A percentile compares a stretch with the other conserved stretches of the same genome.
These are phyloP conservation scores for Microdon myrmicae DNA, from an alignment of 2,888 invertebrate genomes.

Conservation along the genomic window DNA sequence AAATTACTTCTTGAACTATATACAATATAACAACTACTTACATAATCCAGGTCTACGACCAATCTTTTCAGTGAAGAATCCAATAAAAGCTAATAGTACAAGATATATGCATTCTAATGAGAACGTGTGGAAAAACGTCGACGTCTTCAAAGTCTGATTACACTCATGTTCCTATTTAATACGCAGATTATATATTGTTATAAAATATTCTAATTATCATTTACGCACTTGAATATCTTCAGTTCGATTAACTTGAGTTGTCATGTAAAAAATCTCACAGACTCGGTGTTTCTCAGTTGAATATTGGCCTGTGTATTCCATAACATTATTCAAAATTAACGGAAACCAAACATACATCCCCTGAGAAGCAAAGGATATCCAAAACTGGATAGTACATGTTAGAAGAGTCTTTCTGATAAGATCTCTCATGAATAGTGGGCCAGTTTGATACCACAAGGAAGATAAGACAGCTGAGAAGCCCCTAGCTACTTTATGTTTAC, in stretches of 20 bases:
- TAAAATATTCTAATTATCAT: not conserved
- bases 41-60: slow-evolving; percentile 54
- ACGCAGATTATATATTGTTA: too few species aligned
- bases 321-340: slow-evolving; percentile 60
- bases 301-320: slow-evolving; percentile 56
- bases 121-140: slow-evolving; percentile 57
- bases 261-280: slow-evolving; percentile 57
- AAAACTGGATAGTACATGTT: slow-evolving; percentile 60
- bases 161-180: slow-evolving; percentile 7
- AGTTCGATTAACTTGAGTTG: slow-evolving; percentile 12
- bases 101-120: slow-evolving; percentile 58
- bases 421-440: slow-evolving; percentile 59
- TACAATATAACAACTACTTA: not conserved
- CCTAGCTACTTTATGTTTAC: too few species aligned
- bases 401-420: slow-evolving; percentile 58
- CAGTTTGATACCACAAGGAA: slow-evolving; percentile 62
- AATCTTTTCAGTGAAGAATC: slow-evolving; percentile 53
- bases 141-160: slow-evolving; percentile 54
- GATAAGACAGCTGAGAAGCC: slow-evolving; percentile 24
- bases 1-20: not conserved
- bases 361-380: slow-evolving; percentile 59
- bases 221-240: not conserved
- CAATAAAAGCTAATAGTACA: slow-evolving; percentile 50
- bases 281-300: slow-evolving; percentile 54
- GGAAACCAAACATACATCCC: slow-evolving; percentile 64